These are phyloP conservation scores for Lasiommata megera DNA, from an alignment of 2,888 invertebrate genomes.

Conservation along the genomic window DNA sequence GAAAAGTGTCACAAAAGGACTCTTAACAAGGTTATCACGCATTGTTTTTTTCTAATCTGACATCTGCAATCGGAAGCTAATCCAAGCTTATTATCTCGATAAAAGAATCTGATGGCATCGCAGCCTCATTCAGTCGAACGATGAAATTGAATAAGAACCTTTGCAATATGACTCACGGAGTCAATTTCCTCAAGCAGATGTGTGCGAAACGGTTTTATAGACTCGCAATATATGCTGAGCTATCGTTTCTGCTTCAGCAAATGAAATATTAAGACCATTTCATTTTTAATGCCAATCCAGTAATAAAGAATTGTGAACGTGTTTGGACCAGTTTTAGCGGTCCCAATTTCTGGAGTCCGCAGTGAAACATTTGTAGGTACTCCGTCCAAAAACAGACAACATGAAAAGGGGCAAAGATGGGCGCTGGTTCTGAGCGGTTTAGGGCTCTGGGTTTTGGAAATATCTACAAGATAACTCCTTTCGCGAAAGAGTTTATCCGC, in stretches of 20 bases:
- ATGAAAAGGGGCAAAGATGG: no score
- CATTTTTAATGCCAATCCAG: not conserved
- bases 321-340: no score
- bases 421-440: no score
- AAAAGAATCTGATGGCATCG: not conserved
- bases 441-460: no score
- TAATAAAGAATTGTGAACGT: not conserved
- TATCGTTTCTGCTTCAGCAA: not conserved
- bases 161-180: constrained; percentile 13
- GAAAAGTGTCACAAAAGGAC: not conserved
- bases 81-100: not conserved
- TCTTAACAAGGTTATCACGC: not conserved
- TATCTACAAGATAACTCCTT: no score
- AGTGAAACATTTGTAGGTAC: no score
- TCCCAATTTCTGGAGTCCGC: no score
- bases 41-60: not conserved
- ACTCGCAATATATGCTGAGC: constrained; percentile 1
- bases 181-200: constrained; percentile 15
- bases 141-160: constrained; percentile 11
- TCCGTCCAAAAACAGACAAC: no score
- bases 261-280: not conserved
- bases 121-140: not conserved
- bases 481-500: no score
- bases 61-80: not conserved
- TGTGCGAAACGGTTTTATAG: constrained; percentile 9